Conservation (phyloP, 35 echinoderm and acorn worm species). For the Ophiothrix spiculata region DNA sequence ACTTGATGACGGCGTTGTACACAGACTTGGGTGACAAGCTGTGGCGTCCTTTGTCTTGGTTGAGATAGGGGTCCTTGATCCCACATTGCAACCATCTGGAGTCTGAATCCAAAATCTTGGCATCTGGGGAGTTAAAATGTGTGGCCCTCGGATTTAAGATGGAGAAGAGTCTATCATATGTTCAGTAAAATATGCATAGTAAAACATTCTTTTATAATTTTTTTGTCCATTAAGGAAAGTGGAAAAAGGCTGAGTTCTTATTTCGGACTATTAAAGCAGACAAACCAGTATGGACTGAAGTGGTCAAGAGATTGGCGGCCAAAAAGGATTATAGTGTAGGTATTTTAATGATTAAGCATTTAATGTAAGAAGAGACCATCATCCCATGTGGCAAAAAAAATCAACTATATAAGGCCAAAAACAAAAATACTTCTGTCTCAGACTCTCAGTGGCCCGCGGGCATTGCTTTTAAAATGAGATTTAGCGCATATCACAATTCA, state of each 20-base stretch:
- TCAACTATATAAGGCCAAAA: too few relatives aligned
- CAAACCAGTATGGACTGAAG: slow-evolving; percentile 23
- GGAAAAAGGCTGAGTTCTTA: slow-evolving; percentile 3
- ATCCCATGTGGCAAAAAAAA: not conserved
- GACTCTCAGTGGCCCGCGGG: too few relatives aligned
- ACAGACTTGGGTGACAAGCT: too few relatives aligned
- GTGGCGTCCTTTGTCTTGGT: not conserved
- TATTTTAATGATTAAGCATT: not conserved
- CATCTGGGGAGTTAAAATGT: not conserved
- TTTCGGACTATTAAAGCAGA: not conserved
- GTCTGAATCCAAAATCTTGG: not conserved
- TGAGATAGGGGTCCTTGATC: not conserved
- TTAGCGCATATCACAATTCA: too few relatives aligned
- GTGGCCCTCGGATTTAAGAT: not conserved
- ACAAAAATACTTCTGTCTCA: too few relatives aligned
- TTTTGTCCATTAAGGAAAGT: not conserved
- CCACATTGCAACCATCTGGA: not conserved
- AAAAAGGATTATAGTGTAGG: not conserved
- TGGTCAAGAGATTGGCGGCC: not conserved
- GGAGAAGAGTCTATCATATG: not conserved
- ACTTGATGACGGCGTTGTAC: too few relatives aligned
- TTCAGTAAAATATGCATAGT: not conserved
- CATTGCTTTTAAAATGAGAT: not conserved
- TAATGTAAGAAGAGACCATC: not conserved
- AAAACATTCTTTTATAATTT: not conserved